phyloP scores from a whole-genome alignment of 2,797 vertebrate species.

The Streptopelia turtur region DNA sequence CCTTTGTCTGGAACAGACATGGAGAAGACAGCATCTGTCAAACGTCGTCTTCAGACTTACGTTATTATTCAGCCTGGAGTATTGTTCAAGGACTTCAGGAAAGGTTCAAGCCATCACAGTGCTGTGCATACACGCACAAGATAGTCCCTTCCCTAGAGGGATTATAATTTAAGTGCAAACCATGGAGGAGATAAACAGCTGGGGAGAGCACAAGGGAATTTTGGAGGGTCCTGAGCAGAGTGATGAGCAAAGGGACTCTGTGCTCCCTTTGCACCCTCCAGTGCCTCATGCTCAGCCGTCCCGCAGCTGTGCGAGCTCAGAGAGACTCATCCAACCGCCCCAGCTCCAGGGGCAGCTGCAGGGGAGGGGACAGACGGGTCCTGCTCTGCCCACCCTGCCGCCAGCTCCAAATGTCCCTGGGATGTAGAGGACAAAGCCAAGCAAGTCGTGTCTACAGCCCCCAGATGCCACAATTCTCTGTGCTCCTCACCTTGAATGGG shows the following conservation, averaged over 20 bases:
- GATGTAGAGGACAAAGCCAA: background rate
- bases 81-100: background rate
- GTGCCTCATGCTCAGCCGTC: slow-evolving; percentile 6
- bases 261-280: slow-evolving; percentile 19
- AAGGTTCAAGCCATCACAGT: background rate
- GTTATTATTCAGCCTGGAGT: slow-evolving; percentile 33
- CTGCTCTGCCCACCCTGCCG: background rate
- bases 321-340: background rate
- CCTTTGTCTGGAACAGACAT: slow-evolving; percentile 60
- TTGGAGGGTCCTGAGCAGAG: background rate
- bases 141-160: background rate
- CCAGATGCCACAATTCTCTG: background rate
- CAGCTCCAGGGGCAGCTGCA: background rate
- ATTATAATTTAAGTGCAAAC: background rate
- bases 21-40: slow-evolving; percentile 63
- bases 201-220: slow-evolving; percentile 22
- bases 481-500: background rate
- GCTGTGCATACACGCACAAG: background rate
- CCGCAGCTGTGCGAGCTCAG: background rate
- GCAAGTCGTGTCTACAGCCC: background rate
- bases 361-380: background rate
- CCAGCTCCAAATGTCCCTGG: background rate
- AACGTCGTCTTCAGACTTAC: background rate
- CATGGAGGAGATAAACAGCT: background rate
- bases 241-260: background rate